Evolutionary conservation across 2,888 invertebrate genomes (phyloP).

Genomic region (Dorcus parallelipipedus): DNA sequence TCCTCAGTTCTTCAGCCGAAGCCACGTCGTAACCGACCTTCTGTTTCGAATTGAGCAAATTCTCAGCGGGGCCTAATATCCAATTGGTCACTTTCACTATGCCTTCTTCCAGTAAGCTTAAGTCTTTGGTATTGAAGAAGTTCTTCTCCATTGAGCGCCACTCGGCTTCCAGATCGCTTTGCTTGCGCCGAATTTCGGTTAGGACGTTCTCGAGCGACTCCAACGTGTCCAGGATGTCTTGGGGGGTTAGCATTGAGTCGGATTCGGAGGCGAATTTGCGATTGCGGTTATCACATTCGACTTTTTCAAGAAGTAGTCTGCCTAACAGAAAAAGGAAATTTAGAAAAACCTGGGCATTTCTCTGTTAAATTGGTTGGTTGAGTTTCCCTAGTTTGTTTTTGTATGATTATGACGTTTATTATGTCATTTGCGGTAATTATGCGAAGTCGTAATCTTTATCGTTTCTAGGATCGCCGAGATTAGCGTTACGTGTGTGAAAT

Average conservation of each 20-base stretch:
- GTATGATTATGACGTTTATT: no score
- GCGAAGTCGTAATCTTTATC: no score
- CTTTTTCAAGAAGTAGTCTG: conserved; percentile 46
- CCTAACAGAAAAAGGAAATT: conserved; percentile 35
- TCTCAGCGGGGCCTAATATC: conserved; percentile 75
- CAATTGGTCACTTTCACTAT: conserved; percentile 72
- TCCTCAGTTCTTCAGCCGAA: conserved; percentile 68
- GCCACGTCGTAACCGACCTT: conserved; percentile 70
- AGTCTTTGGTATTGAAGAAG: conserved; percentile 59
- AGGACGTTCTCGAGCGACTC: conserved; percentile 56
- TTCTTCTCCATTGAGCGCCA: conserved; percentile 60
- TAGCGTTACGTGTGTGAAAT: conserved; percentile 18
- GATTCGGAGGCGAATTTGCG: conserved; percentile 45
- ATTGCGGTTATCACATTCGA: conserved; percentile 47
- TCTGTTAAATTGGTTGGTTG: no score
- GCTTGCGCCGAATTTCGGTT: conserved; percentile 57
- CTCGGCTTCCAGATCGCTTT: conserved; percentile 58
- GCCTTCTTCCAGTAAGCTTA: conserved; percentile 59
- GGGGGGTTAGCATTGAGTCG: conserved; percentile 51
- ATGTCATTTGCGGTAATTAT: no score
- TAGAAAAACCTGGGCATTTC: not conserved
- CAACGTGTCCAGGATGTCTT: conserved; percentile 61
- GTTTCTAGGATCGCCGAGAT: conserved; percentile 3
- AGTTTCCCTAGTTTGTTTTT: no score
- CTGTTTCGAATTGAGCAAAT: conserved; percentile 65